phyloP scores from a whole-genome alignment of 2,888 invertebrate species.

The Nemurella pictetii region DNA sequence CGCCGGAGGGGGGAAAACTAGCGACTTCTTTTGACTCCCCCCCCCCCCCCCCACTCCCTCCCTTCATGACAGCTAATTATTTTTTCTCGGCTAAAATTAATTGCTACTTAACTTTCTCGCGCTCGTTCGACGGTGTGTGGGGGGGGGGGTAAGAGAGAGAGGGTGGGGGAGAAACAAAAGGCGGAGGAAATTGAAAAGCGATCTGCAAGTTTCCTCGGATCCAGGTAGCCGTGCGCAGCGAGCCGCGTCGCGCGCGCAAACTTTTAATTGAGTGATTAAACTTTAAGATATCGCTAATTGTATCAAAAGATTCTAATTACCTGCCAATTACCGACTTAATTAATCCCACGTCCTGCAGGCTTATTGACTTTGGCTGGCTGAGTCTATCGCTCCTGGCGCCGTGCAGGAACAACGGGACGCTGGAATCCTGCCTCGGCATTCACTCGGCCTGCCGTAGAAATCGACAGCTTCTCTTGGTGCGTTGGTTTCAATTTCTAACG shows the following conservation, averaged over 20 bases:
- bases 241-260: not conserved
- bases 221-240: not conserved
- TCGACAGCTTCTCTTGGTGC: too few relatives aligned
- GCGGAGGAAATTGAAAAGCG: slow-evolving; percentile 1
- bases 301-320: slow-evolving; percentile 27
- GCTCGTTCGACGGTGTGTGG: not conserved
- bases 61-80: not conserved
- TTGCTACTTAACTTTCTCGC: slow-evolving; percentile 25
- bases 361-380: too few relatives aligned
- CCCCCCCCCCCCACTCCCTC: not conserved
- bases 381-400: too few relatives aligned
- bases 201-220: not conserved
- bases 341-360: too few relatives aligned
- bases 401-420: too few relatives aligned
- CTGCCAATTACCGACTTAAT: slow-evolving; percentile 30
- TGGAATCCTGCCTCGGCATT: too few relatives aligned
- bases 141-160: too few relatives aligned
- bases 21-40: not conserved
- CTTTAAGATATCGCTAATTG: slow-evolving; percentile 12
- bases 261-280: slow-evolving; percentile 28
- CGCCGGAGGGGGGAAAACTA: not conserved
- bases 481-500: too few relatives aligned
- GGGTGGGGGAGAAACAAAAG: not conserved
- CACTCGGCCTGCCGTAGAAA: too few relatives aligned
- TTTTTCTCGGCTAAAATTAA: slow-evolving; percentile 18